Conservation (phyloP, 2,113 vertebrate species). For the Hyla sarda region DNA sequence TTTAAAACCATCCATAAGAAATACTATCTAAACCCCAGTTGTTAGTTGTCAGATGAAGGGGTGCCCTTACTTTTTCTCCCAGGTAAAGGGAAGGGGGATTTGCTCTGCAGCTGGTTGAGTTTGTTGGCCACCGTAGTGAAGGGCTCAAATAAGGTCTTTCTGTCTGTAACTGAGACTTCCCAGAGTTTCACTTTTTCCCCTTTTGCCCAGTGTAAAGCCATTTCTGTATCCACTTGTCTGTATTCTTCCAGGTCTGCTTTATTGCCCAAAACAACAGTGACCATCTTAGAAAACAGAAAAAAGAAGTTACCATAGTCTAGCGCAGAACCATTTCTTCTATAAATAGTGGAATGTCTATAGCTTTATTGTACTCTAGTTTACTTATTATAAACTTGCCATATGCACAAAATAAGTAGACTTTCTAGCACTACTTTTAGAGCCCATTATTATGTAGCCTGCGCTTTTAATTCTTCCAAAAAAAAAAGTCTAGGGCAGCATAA, state of each 20-base stretch:
- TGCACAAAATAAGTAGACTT: too few species aligned
- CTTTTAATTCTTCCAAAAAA: too few species aligned
- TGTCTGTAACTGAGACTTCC: conserved; percentile 90
- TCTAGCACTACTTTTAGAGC: too few species aligned
- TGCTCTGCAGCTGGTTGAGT: conserved; percentile 93
- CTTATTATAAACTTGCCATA: too few species aligned
- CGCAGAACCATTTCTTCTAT: too few species aligned
- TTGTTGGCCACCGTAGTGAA: conserved; percentile 90
- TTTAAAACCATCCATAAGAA: background rate
- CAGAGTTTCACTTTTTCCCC: conserved; percentile 90
- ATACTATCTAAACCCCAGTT: background rate
- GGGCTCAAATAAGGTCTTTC: conserved; percentile 87
- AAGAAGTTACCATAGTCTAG: background rate
- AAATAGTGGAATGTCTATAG: too few species aligned
- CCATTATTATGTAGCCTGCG: too few species aligned
- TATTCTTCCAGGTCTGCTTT: conserved; percentile 86
- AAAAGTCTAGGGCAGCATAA: too few species aligned
- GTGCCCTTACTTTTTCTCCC: conserved; percentile 91
- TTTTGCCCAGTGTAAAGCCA: conserved; percentile 89
- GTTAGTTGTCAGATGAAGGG: conserved; percentile 81
- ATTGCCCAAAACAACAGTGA: conserved; percentile 89
- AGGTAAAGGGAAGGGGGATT: conserved; percentile 89
- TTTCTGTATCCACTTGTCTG: conserved; percentile 87
- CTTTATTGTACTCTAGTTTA: too few species aligned
- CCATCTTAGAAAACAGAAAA: conserved; percentile 73